Evolutionary conservation across 2,888 invertebrate genomes (phyloP).

Genomic region (Leptogaster cylindrica): DNA sequence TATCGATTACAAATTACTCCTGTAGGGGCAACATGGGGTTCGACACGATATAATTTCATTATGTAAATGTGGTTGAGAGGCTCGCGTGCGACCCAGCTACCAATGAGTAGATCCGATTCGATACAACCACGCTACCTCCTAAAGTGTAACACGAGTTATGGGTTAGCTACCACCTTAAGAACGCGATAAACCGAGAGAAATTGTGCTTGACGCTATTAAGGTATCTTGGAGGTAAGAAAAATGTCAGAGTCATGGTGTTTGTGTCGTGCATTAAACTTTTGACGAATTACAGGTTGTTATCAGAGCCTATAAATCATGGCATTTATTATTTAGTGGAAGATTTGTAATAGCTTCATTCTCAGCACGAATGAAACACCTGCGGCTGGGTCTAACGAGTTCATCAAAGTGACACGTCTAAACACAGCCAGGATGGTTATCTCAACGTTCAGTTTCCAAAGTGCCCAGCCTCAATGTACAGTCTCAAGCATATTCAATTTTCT

Average conservation of each 20-base stretch:
- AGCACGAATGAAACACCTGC: slow-evolving; percentile 41
- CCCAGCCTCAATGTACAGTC: neutral
- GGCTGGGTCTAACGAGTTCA: slow-evolving; percentile 42
- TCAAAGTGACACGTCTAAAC: slow-evolving; percentile 43
- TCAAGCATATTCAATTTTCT: no score
- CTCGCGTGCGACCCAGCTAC: slow-evolving; percentile 19
- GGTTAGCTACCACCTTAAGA: slow-evolving; percentile 26
- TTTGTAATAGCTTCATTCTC: slow-evolving; percentile 45
- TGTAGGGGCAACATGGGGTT: slow-evolving; percentile 37
- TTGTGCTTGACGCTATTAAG: slow-evolving; percentile 17
- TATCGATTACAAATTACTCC: slow-evolving; percentile 44
- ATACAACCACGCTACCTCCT: slow-evolving; percentile 12
- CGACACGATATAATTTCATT: slow-evolving; percentile 47
- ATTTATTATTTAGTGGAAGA: slow-evolving; percentile 46
- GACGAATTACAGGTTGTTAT: slow-evolving; percentile 45
- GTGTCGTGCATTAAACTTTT: slow-evolving; percentile 38
- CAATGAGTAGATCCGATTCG: slow-evolving; percentile 16
- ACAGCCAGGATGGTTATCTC: slow-evolving; percentile 13
- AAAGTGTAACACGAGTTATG: slow-evolving; percentile 20
- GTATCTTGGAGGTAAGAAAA: slow-evolving; percentile 19
- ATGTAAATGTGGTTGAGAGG: slow-evolving; percentile 44
- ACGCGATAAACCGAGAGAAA: slow-evolving; percentile 12
- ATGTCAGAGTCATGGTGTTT: slow-evolving; percentile 33
- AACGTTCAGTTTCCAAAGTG: slow-evolving; percentile 19
- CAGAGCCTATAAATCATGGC: slow-evolving; percentile 45